These are phyloP conservation scores for Gastracanthus pulcherrimus DNA, from an alignment of 2,888 invertebrate species.

Conservation along the genomic window DNA sequence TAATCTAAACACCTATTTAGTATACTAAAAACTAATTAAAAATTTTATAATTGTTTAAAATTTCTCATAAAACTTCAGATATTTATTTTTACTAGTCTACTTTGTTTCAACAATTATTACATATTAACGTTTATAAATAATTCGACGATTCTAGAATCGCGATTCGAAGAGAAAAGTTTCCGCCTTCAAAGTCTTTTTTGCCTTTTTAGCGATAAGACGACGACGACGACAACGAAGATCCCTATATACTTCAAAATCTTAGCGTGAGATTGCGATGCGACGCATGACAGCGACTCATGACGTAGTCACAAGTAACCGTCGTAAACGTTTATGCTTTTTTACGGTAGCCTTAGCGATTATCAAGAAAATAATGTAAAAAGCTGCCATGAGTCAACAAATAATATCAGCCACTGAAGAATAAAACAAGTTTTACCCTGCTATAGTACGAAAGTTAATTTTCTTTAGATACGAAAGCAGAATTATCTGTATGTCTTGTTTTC, in stretches of 20 bases:
- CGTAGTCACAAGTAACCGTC: not conserved
- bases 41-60: not conserved
- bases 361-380: not conserved
- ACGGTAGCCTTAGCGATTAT: not conserved
- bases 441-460: not conserved
- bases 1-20: too few relatives aligned
- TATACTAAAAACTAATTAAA: too few relatives aligned
- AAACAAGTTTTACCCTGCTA: not conserved
- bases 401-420: too few relatives aligned
- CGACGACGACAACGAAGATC: too few relatives aligned
- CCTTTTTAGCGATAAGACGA: not conserved
- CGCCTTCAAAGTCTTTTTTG: constrained; percentile 5
- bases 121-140: not conserved
- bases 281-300: not conserved
- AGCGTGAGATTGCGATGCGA: not conserved
- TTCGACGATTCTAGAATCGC: constrained; percentile 12
- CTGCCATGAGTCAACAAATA: not conserved
- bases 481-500: not conserved
- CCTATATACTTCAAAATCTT: constrained; percentile 30
- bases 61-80: not conserved
- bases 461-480: not conserved
- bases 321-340: not conserved
- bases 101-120: not conserved
- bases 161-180: constrained; percentile 25
- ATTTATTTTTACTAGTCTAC: too few relatives aligned